Conservation (phyloP, 2,113 vertebrate genomes). For the Prunella fulvescens region DNA sequence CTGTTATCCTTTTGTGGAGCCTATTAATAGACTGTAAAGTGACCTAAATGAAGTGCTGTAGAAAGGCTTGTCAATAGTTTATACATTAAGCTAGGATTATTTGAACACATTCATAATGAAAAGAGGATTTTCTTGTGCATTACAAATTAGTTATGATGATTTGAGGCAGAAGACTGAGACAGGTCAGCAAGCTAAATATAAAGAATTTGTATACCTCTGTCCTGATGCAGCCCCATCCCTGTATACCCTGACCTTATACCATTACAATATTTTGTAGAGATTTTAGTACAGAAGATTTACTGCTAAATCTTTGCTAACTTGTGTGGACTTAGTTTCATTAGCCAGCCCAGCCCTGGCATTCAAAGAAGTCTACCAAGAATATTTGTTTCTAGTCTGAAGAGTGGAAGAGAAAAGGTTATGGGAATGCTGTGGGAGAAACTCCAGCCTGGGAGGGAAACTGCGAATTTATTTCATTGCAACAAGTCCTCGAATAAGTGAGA, state of each 20-base stretch:
- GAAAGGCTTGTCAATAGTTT: not conserved
- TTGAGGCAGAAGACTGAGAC: not conserved
- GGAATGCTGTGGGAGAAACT: not conserved
- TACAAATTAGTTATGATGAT: not conserved
- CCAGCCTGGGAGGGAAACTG: not conserved
- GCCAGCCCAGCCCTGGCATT: not conserved
- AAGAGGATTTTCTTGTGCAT: not conserved
- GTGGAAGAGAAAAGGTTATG: not conserved
- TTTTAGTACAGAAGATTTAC: not conserved
- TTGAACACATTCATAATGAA: not conserved
- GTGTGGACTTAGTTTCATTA: not conserved
- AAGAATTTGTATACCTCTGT: not conserved
- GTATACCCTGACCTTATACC: not conserved
- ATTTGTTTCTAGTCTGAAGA: not conserved
- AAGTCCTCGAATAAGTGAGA: not conserved
- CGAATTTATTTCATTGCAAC: not conserved
- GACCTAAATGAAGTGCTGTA: not conserved
- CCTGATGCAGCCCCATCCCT: accelerated
- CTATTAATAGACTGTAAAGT: not conserved
- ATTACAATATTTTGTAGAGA: not conserved
- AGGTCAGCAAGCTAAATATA: not conserved
- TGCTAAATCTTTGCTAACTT: not conserved
- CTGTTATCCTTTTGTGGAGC: not conserved
- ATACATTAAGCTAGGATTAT: not conserved
- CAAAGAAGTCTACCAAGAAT: not conserved